Evolutionary conservation across 2,113 vertebrate genomes (phyloP), one percentile per base, ranked within the genome.

Genomic region (Eurystomus gularis): DNA sequence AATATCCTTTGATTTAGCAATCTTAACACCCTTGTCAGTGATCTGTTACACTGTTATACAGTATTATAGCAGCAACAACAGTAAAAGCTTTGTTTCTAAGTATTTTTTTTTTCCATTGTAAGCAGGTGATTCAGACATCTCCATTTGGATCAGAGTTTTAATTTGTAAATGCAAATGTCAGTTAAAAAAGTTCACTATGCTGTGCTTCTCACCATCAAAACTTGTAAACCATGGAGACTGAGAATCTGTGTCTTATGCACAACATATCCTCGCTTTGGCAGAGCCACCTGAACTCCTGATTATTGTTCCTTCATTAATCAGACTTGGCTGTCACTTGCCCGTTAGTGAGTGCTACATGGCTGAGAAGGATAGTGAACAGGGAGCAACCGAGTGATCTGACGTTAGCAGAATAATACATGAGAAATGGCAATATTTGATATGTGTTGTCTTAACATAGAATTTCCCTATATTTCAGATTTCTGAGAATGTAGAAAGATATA

Each of bases 1-100:
- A 71, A 49, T 86, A 75, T 40, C 61, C 69, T 92, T 78, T 81
- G 76, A 66, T 92, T 90, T 82, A 94, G 82, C 82, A 78, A 46
- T 77, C 13, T 4, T 73, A 81, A 88, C 72, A 78, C 73, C 19
- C 60, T 93, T 71, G 82, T 83, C 80, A 86, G 76, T 78, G 77
- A 88, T 68, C 68, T 82, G 39, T 68, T 89, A 71, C 23, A 17
- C 51, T 81, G 51, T 76, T 88, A 54, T 48, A 81, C n/a, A 75
- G 46, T 88, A 82, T 65, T 84, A 76, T 6, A 89, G 37, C 25
- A 51, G 46, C 49, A 83, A 72, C 82, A 90, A 68, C 57, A 66
- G 57, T 71, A 82, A 29, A 89, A 90, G 40, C 92, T 90, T 92
- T 83, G 60, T 24, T 46, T 79, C 48, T 81, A 66, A 93, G 72